Base-by-base conservation (phyloP, 2,113 vertebrate species). In the Macaca nemestrina region DNA sequence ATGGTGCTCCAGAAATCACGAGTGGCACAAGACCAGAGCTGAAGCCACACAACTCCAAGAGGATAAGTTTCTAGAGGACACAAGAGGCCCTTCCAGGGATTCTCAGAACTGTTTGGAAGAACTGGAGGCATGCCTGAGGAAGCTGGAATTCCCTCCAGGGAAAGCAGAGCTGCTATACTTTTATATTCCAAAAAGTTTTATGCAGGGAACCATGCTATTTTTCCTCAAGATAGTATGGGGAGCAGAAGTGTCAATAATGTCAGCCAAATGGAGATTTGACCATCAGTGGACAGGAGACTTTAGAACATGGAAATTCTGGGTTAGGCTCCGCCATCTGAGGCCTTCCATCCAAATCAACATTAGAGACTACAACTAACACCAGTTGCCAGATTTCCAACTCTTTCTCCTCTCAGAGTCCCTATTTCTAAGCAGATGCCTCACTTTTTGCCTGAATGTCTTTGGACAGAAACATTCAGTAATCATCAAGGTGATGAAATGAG, bases 211-310 rank as follows among this genome's bases (percentile, higher is more conserved):
- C 25, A 0, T 35, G 14, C 20, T n/a, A 3, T 90, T 89, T 96
- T 94, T 90, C 64, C 78, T 91, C 88, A 97, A 95, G 93, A 90
- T 75, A 87, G 61, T 92, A 78, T 10, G n/a, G 43, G 90, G 67
- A 57, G 22, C 52, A 81, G 32, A 64, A 67, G 30, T 85, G 73
- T 57, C 89, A 80, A 0, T 0, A 20, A 67, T 22, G 52, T 35
- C 67, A 64, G 68, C 87, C 76, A 83, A 61, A 8, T 16, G 76
- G 30, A 70, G 43, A 67, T 35, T n/a, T 92, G 84, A 73, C 76
- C 67, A 43, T 6, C 35, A 14, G 85, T 55, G 88, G 57, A 75
- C 14, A 23, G 85, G 75, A 72, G 57, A 81, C 55, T 40, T 79
- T 59, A 48, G 85, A 82, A 94, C 67, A 52, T n/a, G 75, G 70